Base-by-base conservation (phyloP, 2,113 vertebrate species). In the Sakesphorus luctuosus region DNA sequence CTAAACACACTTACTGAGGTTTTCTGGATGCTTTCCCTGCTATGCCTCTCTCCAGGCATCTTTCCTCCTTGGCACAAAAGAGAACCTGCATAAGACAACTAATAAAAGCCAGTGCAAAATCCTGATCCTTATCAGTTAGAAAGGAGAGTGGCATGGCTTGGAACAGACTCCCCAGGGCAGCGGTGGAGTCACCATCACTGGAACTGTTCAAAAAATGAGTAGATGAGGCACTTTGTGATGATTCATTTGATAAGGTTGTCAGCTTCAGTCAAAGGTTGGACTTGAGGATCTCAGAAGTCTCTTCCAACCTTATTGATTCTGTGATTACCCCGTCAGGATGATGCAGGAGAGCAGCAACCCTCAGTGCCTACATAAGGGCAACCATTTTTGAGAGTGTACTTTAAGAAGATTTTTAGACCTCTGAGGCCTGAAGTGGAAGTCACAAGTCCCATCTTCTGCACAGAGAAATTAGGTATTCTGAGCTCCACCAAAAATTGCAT, bases 111-210 rank as follows among this genome's bases (percentile, higher is more conserved):
- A 68, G 25, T 7, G 14, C 7, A 58, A 87, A n/a, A 52, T 66
- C 46, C 7, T 10, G 23, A n/a, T n/a, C 26, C 17, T 28, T 20
- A 13, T 2, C 23, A 29, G 3, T 6, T 11, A 0, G 13, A 28
- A 15, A 28, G 24, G 33, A 83, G 50, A 62, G 47, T 16, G 65
- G 24, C 4, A 0, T 33, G 50, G 59, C 20, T 62, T 69, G 87
- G 71, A 31, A 55, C 14, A 62, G 55, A 3, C 4, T 40, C 13
- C 29, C 49, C 25, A 35, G 47, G 44, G 40, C 7, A 40, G n/a
- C 16, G 24, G 3, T 26, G 79, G 47, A 76, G 14, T 26, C 47
- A 31, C 13, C 29, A 76, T 6, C 0, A 2, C 7, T 56, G 72
- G 40, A 26, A 63, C 35, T 43, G 25, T 6, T 31, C 10, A 43